Evolutionary conservation across 2,888 invertebrate genomes (phyloP).

Genomic region (Elaeidobius kamerunicus): DNA sequence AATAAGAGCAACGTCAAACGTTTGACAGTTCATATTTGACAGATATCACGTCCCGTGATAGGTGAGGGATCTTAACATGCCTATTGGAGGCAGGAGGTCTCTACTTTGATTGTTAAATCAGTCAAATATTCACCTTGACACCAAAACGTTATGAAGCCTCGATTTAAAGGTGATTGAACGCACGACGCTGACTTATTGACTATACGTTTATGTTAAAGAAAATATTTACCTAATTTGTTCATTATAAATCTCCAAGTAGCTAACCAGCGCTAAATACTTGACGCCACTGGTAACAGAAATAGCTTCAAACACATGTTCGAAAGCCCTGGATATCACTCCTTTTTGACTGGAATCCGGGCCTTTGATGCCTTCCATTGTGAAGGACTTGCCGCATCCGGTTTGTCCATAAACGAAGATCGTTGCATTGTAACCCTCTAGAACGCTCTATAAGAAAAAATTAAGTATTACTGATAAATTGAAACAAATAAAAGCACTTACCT

Average conservation of each 20-base stretch:
- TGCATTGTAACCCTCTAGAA: conserved; percentile 88
- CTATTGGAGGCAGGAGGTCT: no score
- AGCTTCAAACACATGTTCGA: conserved; percentile 87
- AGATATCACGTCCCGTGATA: no score
- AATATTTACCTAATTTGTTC: conserved; percentile 63
- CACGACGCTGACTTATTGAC: no score
- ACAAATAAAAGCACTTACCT: conserved; percentile 52
- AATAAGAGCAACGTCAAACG: no score
- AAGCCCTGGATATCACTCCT: conserved; percentile 73
- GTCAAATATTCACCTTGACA: no score
- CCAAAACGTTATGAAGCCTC: no score
- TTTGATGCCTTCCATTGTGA: conserved; percentile 77
- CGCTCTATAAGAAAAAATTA: conserved; percentile 56
- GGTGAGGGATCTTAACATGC: no score
- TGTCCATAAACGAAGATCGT: conserved; percentile 93
- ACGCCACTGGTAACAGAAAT: conserved; percentile 68
- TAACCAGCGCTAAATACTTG: conserved; percentile 73
- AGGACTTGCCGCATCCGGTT: conserved; percentile 89
- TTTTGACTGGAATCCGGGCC: conserved; percentile 47
- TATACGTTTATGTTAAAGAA: no score
- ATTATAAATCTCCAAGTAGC: conserved; percentile 82
- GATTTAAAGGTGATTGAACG: no score
- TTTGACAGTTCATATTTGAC: no score
- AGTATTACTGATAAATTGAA: conserved; percentile 4
- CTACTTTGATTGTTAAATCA: no score